Percentiles rank a stretch among this genome's conserved stretches.
Evolutionary conservation across 2,113 vertebrate genomes (phyloP).

Genomic region (Geococcyx californianus): DNA sequence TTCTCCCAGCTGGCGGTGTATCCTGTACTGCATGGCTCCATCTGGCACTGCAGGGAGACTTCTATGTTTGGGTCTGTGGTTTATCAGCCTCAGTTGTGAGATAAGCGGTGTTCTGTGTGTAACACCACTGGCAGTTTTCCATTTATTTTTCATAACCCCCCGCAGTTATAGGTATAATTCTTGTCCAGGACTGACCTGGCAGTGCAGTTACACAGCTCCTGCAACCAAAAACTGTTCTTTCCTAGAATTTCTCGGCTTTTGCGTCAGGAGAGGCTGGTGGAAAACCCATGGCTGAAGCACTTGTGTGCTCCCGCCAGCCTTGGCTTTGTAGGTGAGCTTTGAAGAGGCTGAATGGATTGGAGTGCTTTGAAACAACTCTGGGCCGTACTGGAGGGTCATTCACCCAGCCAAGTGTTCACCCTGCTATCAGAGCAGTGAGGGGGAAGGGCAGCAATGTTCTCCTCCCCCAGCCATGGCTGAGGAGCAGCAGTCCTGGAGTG

Average conservation of each 20-base stretch:
- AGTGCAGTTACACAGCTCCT: not conserved
- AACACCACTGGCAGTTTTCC: not conserved
- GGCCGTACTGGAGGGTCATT: not conserved
- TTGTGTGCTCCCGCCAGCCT: not conserved
- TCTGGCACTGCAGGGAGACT: not conserved
- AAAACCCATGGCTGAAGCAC: not conserved
- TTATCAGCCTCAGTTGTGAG: not conserved
- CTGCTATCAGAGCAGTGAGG: not conserved
- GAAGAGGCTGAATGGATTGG: not conserved
- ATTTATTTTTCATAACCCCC: not conserved
- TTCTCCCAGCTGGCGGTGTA: not conserved
- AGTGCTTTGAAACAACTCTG: not conserved
- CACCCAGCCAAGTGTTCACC: not conserved
- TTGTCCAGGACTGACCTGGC: not conserved
- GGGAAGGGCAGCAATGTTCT: not conserved
- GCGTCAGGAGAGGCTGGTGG: not conserved
- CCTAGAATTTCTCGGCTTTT: conserved; percentile 1
- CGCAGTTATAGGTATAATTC: not conserved
- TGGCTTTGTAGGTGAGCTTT: conserved; percentile 12
- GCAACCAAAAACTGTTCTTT: not conserved
- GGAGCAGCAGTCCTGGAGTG: not conserved
- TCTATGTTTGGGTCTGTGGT: not conserved
- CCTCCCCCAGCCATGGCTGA: not conserved
- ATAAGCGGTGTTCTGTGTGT: not conserved
- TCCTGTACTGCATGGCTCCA: accelerated